Evolutionary conservation across 2,797 vertebrate species (phyloP).

Genomic region (Uromys caudimaculatus): DNA sequence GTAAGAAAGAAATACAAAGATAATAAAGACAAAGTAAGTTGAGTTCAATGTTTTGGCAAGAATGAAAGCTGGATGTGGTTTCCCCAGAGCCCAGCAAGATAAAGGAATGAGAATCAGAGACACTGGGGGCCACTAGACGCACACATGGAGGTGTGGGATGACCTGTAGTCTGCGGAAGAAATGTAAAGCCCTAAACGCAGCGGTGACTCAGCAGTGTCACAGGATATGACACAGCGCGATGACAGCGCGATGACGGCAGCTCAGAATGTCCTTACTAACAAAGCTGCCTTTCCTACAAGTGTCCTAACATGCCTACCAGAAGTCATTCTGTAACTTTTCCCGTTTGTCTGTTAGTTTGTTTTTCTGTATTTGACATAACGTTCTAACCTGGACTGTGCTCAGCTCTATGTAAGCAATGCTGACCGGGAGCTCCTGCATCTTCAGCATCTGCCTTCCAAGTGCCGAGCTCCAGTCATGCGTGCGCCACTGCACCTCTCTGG

Average conservation of each 20-base stretch:
- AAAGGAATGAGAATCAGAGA: neutral
- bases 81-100: neutral
- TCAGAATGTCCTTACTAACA: neutral
- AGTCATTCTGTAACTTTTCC: neutral
- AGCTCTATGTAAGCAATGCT: neutral
- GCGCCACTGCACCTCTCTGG: neutral
- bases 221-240: neutral
- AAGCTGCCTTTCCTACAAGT: conserved; percentile 37
- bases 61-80: neutral
- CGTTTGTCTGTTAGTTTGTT: neutral
- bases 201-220: neutral
- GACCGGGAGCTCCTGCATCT: neutral
- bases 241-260: neutral
- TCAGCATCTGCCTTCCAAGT: neutral
- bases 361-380: neutral
- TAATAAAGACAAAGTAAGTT: conserved; percentile 31
- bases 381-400: neutral
- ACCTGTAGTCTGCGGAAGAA: neutral
- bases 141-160: neutral
- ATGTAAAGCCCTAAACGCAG: neutral
- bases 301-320: neutral
- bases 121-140: neutral
- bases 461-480: neutral
- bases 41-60: conserved; percentile 45
- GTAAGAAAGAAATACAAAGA: conserved; percentile 31